These are phyloP conservation scores for Antrozous pallidus DNA, from an alignment of 2,797 vertebrate genomes.

Conservation along the genomic window DNA sequence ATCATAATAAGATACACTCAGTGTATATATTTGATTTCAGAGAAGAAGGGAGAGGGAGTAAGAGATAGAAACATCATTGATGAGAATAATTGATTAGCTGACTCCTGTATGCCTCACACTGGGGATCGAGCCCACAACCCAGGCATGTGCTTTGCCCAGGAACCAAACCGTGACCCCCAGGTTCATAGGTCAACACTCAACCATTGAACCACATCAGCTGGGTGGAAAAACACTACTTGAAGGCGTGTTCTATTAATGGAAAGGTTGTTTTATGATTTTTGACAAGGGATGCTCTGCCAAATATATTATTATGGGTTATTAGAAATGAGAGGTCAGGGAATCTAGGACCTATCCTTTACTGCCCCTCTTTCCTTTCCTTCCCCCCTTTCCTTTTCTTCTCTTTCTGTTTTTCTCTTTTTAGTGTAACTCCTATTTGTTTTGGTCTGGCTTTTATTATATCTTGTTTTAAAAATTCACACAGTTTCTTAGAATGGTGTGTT, in stretches of 20 bases:
- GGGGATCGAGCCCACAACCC: too few species aligned
- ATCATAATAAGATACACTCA: too few species aligned
- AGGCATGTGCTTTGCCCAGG: too few species aligned
- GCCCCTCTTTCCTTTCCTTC: neutral
- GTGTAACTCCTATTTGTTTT: neutral
- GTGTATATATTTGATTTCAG: too few species aligned
- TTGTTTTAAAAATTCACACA: constrained; percentile 5
- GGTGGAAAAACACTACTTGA: neutral
- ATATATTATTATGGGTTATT: neutral
- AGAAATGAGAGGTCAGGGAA: neutral
- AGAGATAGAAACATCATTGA: too few species aligned
- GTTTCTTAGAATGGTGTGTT: neutral
- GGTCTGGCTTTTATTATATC: neutral
- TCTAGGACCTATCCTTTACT: neutral
- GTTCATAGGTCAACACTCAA: too few species aligned
- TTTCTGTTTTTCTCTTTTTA: neutral
- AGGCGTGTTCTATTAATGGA: neutral
- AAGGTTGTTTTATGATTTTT: constrained; percentile 6
- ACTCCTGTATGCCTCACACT: too few species aligned
- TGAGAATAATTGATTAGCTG: too few species aligned
- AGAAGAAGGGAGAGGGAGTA: too few species aligned
- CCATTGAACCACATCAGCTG: neutral
- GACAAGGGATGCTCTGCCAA: neutral
- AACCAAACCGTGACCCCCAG: too few species aligned
- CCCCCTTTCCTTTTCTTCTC: neutral